Evolutionary conservation across 2,888 invertebrate species (phyloP).

Genomic region (Nowickia ferox): DNA sequence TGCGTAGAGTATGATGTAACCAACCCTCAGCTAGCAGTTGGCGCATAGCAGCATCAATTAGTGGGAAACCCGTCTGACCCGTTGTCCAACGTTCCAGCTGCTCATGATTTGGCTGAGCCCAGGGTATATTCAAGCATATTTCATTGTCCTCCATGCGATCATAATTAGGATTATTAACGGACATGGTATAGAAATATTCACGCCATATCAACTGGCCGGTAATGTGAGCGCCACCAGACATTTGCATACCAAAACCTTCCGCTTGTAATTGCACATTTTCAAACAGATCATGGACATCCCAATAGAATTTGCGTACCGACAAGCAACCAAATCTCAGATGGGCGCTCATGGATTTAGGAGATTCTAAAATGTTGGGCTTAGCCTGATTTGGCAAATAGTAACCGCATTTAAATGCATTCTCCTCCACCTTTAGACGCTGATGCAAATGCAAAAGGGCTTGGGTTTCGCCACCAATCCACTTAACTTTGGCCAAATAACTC

Average conservation of each 20-base stretch:
- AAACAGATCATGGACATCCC: constrained; percentile 88
- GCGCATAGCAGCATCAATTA: constrained; percentile 90
- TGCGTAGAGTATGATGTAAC: constrained; percentile 88
- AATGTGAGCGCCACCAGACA: constrained; percentile 81
- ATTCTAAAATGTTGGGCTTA: constrained; percentile 87
- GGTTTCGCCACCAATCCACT: constrained; percentile 88
- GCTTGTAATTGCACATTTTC: constrained; percentile 84
- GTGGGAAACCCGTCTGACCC: constrained; percentile 88
- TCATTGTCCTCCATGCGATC: constrained; percentile 88
- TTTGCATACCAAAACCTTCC: constrained; percentile 74
- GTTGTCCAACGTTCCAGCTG: constrained; percentile 85
- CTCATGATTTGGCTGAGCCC: constrained; percentile 85
- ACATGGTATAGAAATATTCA: constrained; percentile 91
- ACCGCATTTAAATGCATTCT: constrained; percentile 84
- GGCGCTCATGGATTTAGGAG: constrained; percentile 88
- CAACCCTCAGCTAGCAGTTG: constrained; percentile 88
- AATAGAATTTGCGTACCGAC: constrained; percentile 89
- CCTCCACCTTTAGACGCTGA: constrained; percentile 85
- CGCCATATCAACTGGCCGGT: constrained; percentile 89
- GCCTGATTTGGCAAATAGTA: constrained; percentile 88
- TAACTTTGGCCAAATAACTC: constrained; percentile 80
- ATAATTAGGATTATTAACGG: constrained; percentile 88
- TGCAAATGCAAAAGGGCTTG: constrained; percentile 85
- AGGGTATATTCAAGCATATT: constrained; percentile 89
- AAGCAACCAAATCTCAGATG: constrained; percentile 89